Base-by-base conservation (phyloP, 2,113 vertebrate genomes). In the Mellivora capensis region DNA sequence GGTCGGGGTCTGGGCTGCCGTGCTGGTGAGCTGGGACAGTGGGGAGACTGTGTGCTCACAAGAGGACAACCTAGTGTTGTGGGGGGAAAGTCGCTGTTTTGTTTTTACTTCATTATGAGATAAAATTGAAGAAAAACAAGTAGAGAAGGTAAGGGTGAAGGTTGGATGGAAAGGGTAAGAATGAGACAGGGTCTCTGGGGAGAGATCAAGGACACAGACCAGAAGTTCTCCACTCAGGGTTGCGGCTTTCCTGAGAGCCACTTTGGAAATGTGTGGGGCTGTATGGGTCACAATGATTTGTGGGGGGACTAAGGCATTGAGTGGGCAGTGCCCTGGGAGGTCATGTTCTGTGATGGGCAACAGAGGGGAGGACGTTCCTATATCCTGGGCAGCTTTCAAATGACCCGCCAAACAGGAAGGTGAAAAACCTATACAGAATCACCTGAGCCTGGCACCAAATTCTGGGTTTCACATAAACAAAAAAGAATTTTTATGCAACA, bases 1-100 rank as follows among this genome's bases (percentile, higher is more conserved):
- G n/a, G 11, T 52, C 31, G 4, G 3, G 5, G 12, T 17, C 2
- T 4, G 7, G 23, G 31, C 52, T n/a, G 12, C 9, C 37, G 0
- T n/a, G 47, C 21, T 20, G 1, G 23, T 80, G 52, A 23, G 1
- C 21, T 57, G 23, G 39, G 62, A 72, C 27, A 20, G 44, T 3
- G 0, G 17, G 13, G 42, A 79, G 34, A 12, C 4, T 12, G 37
- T 4, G 1, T 4, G 37, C 15, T 4, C 31, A 44, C 37, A 27
- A 74, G 27, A 62, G 34, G 42, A 82, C 29, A 23, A 39, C 4
- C 37, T 54, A 14, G 3, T 79, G 8, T 12, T 42, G 15, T 18
- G 52, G 34, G 11, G 15, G 23, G 21, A 2, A 18, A 9, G 14
- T 15, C 3, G 10, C 4, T 7, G 0, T 18, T 79, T 74, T 74